Percentiles rank a stretch among this genome's conserved stretches.
Evolutionary conservation across 2,888 invertebrate genomes (phyloP).

Genomic region (Pristionchus exspectatus): DNA sequence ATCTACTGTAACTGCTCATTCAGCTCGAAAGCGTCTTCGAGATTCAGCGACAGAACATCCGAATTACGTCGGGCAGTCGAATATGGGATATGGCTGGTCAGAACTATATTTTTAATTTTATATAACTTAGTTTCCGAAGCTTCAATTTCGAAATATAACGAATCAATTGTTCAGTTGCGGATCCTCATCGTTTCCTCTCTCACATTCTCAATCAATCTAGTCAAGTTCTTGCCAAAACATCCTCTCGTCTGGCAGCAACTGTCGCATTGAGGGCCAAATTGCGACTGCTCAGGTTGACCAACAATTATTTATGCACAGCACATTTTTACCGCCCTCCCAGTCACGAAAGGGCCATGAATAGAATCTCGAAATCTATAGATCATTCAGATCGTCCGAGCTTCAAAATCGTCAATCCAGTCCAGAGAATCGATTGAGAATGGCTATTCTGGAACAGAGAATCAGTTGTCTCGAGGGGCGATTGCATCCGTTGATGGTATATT

Average conservation of each 20-base stretch:
- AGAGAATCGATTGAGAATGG: constrained; percentile 53
- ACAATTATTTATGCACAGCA: not conserved
- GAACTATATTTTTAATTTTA: not conserved
- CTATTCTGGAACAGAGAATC: constrained; percentile 53
- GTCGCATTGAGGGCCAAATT: constrained; percentile 50
- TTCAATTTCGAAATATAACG: not conserved
- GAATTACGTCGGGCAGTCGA: constrained; percentile 9
- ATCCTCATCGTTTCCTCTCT: constrained; percentile 47
- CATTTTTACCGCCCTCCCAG: not conserved
- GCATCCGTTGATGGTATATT: constrained; percentile 32
- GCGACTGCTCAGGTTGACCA: constrained; percentile 29
- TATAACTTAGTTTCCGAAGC: not conserved
- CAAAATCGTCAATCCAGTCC: not conserved
- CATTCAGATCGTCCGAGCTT: constrained; percentile 28
- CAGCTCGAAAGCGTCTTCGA: constrained; percentile 49
- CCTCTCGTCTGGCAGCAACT: constrained; percentile 50
- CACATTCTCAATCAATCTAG: constrained; percentile 53
- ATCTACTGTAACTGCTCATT: not conserved
- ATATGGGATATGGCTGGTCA: constrained; percentile 50
- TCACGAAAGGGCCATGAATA: not conserved
- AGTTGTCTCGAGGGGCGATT: constrained; percentile 48
- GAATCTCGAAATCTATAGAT: not conserved
- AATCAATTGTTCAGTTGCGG: constrained; percentile 20
- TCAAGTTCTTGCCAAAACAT: constrained; percentile 54
- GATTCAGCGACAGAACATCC: constrained; percentile 39